Evolutionary conservation across 2,888 invertebrate genomes (phyloP), one percentile per base, ranked within the genome.

Genomic region (Pristionchus mayeri): DNA sequence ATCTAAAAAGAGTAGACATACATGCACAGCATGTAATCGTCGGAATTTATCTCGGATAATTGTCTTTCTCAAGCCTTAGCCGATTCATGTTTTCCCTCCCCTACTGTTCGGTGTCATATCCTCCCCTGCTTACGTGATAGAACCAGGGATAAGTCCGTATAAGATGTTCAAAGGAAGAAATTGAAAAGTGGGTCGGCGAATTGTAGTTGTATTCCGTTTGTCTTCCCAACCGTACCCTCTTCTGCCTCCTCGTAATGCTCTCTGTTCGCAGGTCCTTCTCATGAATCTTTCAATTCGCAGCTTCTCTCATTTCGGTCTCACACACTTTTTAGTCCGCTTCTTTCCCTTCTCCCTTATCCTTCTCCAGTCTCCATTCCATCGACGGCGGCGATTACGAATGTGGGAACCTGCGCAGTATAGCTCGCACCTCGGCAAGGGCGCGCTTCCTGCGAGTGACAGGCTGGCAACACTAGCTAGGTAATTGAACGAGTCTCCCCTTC

Each of bases 241-340:
- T 13, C 11, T 9, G 9, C 27, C 27, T 60, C n/a, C 27, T 60
- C 67, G 37, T 40, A 67, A n/a, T 30, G 18, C n/a, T n/a, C n/a
- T 34, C 67, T 27, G 67, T 67, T 67, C 67, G 37, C 67, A 21
- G 67, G 60, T 60, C 57, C 16, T 67, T 67, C 44, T 71, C 76
- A 76, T 76, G 76, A 76, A 76, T 76, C 76, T 76, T 76, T 76
- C 76, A 76, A 76, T 44, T 40, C 60, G 13, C 81, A 27, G 57
- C 34, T 54, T 60, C 60, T 60, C 44, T 57, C 60, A 27, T 60
- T 50, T 48, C 21, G 16, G 34, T 60, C 60, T 40, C 81, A 40
- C 50, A 24, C 24, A 40, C 60, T 40, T 54, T 54, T 79, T 40
- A 34, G 24, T 75, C 75, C 21, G 34, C 54, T 34, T 54, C 79